These are phyloP conservation scores for Lepus oiostolus DNA, from an alignment of 2,797 vertebrate genomes.

Conservation along the genomic window DNA sequence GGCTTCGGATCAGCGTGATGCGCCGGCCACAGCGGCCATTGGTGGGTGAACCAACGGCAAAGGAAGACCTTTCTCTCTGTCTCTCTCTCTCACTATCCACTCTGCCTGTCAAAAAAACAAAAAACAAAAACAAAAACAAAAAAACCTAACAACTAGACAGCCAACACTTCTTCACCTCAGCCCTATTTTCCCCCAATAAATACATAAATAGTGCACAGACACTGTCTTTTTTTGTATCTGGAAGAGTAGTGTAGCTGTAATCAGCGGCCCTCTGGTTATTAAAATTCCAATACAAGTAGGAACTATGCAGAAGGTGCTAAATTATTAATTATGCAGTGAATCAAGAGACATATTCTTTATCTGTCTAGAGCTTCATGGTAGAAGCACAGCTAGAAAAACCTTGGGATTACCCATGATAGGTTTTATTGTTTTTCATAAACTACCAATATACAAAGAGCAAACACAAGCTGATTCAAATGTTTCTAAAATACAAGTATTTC, in stretches of 20 bases:
- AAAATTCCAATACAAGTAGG: background rate
- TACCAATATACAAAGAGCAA: conserved; percentile 1
- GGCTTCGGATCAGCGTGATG: too few relatives aligned
- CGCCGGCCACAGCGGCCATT: too few relatives aligned
- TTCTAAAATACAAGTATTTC: background rate
- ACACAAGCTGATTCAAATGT: background rate
- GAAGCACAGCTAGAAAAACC: background rate
- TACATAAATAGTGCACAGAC: background rate
- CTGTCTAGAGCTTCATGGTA: background rate
- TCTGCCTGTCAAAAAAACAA: too few relatives aligned
- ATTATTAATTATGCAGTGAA: background rate
- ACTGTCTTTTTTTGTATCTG: background rate
- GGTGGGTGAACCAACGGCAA: too few relatives aligned
- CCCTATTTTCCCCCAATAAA: background rate
- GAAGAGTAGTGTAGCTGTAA: background rate
- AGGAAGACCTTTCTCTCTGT: too few relatives aligned
- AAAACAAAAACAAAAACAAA: too few relatives aligned
- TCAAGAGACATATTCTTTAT: background rate
- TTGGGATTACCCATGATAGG: background rate
- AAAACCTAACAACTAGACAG: background rate
- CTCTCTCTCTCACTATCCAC: too few relatives aligned
- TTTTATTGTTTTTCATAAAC: background rate
- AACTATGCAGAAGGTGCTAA: background rate
- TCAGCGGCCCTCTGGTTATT: background rate
- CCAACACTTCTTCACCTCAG: background rate